Base-by-base conservation (phyloP, 2,113 vertebrate species). In the Neofelis nebulosa region DNA sequence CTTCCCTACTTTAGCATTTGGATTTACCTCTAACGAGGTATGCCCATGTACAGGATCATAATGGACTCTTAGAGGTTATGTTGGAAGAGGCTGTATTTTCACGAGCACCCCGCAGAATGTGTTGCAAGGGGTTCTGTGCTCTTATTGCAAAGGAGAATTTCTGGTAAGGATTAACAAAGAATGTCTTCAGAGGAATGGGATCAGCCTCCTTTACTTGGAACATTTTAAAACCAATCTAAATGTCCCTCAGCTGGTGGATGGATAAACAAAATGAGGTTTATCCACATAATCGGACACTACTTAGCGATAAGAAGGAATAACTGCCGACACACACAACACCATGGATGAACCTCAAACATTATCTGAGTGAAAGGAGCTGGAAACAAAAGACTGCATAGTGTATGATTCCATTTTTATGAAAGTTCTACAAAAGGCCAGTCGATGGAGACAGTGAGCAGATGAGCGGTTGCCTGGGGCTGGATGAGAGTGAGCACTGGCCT, bases 291-390 rank as follows among this genome's bases (percentile, higher is more conserved):
- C 15, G 16, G 31, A 14, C 19, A 9, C 7, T 6, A 31, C 19
- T 66, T 48, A 76, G 50, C n/a, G 3, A 21, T 23, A 19, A n/a
- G 82, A 50, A 84, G 48, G 48, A 36, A 31, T 21, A 33, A 23
- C 11, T 15, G 25, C 50, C 0, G 31, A 16, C 23, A 12, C 16
- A 41, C 0, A 9, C 31, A 36, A 19, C 11, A 23, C 4, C 0
- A 2, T 1, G 9, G 33, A 1, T 11, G 41, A 38, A 21, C 23
- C 66, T 69, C 82, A 76, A 7, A 91, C 41, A 33, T 21, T 7
- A 27, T 18, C 3, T 0, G 25, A 38, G 23, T 27, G 31, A 82
- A 84, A 92, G 71, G 61, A 57, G 15, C 41, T 79, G 74, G 92
- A 36, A 18, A 29, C 13, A 33, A 82, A 83, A 27, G 84, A 68